Conservation (phyloP, 1,140 invertebrate species). For the Frieseomelitta varia region DNA sequence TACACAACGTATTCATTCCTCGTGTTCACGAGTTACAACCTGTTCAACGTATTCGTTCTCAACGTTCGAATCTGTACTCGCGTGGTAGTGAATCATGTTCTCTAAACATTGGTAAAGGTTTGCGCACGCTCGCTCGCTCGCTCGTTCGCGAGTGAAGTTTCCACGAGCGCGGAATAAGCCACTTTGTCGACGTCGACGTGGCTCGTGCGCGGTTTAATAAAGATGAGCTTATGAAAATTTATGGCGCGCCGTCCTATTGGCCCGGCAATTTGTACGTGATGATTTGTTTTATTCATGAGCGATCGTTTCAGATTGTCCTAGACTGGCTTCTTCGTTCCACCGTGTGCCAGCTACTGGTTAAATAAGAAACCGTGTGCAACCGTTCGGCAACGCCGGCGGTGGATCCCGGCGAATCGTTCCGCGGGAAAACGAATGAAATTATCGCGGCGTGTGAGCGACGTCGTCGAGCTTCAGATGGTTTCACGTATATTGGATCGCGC, state of each 20-base stretch:
- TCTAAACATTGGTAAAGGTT: too few relatives aligned
- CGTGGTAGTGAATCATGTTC: too few relatives aligned
- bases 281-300: conserved; percentile 55
- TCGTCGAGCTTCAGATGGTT: neutral
- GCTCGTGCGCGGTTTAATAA: conserved; percentile 50
- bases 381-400: neutral
- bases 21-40: too few relatives aligned
- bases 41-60: too few relatives aligned
- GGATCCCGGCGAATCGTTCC: too few relatives aligned
- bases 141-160: conserved; percentile 7
- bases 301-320: conserved; percentile 30
- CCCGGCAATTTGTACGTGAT: conserved; percentile 46
- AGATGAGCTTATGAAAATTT: conserved; percentile 58
- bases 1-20: too few relatives aligned
- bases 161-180: conserved; percentile 35
- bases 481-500: neutral
- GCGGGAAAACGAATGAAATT: neutral
- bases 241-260: conserved; percentile 38
- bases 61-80: too few relatives aligned
- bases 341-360: neutral
- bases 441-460: neutral
- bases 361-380: conserved; percentile 10
- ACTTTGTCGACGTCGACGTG: conserved; percentile 33
- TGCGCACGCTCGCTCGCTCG: neutral
- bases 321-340: neutral